Evolutionary conservation across 2,113 vertebrate species (phyloP).

Genomic region (Carassius carassius): DNA sequence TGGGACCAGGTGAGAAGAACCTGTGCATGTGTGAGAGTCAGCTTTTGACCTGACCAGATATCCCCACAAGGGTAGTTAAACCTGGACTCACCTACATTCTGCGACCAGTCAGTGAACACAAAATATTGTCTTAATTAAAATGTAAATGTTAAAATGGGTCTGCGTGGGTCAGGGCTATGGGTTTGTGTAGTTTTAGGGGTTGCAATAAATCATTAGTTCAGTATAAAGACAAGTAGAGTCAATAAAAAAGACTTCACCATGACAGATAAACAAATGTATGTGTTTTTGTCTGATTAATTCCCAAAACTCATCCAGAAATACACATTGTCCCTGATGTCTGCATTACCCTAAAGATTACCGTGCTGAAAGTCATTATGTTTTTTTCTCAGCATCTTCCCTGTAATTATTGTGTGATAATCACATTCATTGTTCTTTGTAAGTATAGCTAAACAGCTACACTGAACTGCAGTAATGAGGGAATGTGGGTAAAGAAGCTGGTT

Average conservation of each 20-base stretch:
- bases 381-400: constrained; percentile 9
- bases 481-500: neutral
- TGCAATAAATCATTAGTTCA: neutral
- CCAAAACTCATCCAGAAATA: constrained; percentile 53
- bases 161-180: neutral
- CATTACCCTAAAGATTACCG: constrained; percentile 10
- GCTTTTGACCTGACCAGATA: neutral
- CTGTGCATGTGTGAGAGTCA: constrained; percentile 34
- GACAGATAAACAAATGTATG: neutral
- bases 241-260: neutral
- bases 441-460: constrained; percentile 3
- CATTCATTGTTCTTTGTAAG: constrained; percentile 20
- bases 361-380: constrained; percentile 33
- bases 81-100: neutral
- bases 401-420: constrained; percentile 24
- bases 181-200: neutral
- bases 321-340: constrained; percentile 33
- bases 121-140: neutral
- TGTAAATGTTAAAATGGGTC: neutral
- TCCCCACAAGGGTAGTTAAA: neutral
- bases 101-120: neutral
- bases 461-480: neutral
- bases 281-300: constrained; percentile 30
- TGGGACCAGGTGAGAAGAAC: constrained; percentile 92
- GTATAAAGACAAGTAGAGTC: neutral